Evolutionary conservation across 2,888 invertebrate species (phyloP), one percentile per base, ranked within the genome.

Genomic region (Dynastes hyllus): DNA sequence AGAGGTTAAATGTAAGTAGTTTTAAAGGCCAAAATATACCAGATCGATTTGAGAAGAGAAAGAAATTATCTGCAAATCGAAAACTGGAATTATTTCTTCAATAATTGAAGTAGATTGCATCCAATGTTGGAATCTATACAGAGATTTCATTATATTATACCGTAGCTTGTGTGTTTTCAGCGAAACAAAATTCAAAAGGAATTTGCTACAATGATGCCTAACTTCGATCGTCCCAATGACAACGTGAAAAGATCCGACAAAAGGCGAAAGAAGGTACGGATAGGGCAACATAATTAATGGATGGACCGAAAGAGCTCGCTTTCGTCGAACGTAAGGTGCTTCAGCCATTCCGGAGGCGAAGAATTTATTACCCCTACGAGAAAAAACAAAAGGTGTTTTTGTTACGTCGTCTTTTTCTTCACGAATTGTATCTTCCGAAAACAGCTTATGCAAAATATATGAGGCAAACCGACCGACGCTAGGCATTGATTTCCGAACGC

Each of bases 401-500:
- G 53, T 53, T 53, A 11, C 53, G 5, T n/a, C 13, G n/a, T 53
- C n/a, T 16, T n/a, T n/a, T 53, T 6, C 16, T 53, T 16, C 53
- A 2, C 16, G 53, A 53, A n/a, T 53, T 4, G 53, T 16, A 45
- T 45, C 45, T 8, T 45, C 45, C 11, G 6, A 45, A 53, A 53
- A 16, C 16, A 16, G 53, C 16, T 53, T 22, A 55, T 55, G 55
- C 55, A 55, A 55, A 55, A 55, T 55, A 55, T 22, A 55, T 53
- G 53, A 16, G n/a, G 53, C 3, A n/a, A n/a, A 53, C 5, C 5
- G 8, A 6, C 5, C 5, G 8, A 6, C 55, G 22, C 8, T 1
- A 16, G 22, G 55, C 55, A 55, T 55, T 55, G 55, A 55, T 55
- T 55, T 55, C 55, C 55, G 22, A 55, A 55, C 55, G 22, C 22